Base-by-base conservation (phyloP, 2,888 invertebrate species). In the Rhamnusium bicolor region DNA sequence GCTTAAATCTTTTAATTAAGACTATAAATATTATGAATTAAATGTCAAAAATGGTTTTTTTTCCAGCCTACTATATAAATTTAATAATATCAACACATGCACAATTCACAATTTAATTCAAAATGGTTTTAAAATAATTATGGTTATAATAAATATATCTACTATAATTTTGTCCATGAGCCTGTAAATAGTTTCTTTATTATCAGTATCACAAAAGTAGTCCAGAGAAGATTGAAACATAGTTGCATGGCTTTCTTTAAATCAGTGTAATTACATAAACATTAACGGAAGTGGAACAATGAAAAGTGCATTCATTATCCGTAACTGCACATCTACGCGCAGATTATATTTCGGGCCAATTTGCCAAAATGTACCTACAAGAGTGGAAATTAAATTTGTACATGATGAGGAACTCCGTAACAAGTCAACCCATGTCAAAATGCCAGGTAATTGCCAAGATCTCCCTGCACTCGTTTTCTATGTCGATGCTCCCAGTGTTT, bases 341-440 rank as follows among this genome's bases (percentile, higher is more conserved):
- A 40, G 3, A 40, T 2, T 18, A 21, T 53, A 53, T 53, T 21
- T 21, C 19, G 32, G 46, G 21, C 61, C 32, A 61, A 40, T 61
- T 54, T 54, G 54, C 21, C 54, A 24, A 54, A 54, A 54, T 24
- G 54, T 19, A n/a, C 46, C 61, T 32, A 32, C 63, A 49, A 49
- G 8, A 27, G n/a, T 49, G 63, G 49, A 51, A 63, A 51, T 63
- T 27, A 63, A 63, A 29, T 63, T 51, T 21, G 56, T 40, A 53
- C 47, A 19, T 61, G 66, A 16, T 19, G 71, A 32, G 46, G 53
- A 61, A 21, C 27, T 47, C 67, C 51, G n/a, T 16, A 49, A 71
- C 73, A 73, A 76, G 73, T 73, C 71, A 70, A 76, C 76, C 76
- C 73, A 56, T 69, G 76, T 73, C 76, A 76, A 71, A 73, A 73